These are phyloP conservation scores for Malacoctenus gilli DNA, from an alignment of 2,797 vertebrate genomes.

Conservation along the genomic window DNA sequence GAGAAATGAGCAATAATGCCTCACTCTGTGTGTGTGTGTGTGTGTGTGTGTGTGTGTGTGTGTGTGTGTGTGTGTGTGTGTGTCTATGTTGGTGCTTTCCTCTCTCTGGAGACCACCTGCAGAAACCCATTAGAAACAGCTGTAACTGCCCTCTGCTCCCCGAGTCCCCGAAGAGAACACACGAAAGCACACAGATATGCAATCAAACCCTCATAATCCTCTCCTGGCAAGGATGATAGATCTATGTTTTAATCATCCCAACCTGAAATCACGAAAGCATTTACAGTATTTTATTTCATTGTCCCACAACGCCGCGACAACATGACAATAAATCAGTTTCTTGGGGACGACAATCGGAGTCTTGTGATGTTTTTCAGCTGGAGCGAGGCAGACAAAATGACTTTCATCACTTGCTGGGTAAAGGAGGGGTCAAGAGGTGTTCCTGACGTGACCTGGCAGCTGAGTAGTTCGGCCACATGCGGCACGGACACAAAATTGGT, in stretches of 20 bases:
- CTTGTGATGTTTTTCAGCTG: constrained; percentile 4
- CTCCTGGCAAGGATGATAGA: not conserved
- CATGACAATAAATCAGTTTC: not conserved
- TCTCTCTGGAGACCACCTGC: constrained; percentile 47
- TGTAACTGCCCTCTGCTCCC: constrained; percentile 39
- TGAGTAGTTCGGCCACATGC: too few species aligned
- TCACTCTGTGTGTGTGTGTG: constrained; percentile 30
- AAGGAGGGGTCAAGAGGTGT: constrained; percentile 2
- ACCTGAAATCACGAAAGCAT: not conserved
- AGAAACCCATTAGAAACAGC: constrained; percentile 59
- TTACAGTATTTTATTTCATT: constrained; percentile 8
- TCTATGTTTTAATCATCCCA: constrained; percentile 1
- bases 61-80: constrained; percentile 21
- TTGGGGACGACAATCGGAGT: not conserved
- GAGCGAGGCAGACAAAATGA: not conserved
- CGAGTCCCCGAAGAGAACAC: constrained; percentile 10
- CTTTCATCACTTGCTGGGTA: constrained; percentile 3
- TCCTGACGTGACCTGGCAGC: not conserved
- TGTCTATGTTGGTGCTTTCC: not conserved
- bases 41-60: constrained; percentile 4
- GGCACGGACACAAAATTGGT: too few species aligned
- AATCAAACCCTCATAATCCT: constrained; percentile 3
- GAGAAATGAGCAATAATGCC: constrained; percentile 53
- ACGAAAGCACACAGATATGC: constrained; percentile 3
- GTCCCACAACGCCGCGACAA: not conserved